A percentile compares a stretch with the other conserved stretches of the same genome.
These are phyloP conservation scores for Eonycteris spelaea DNA, from an alignment of 2,113 vertebrate species.

Conservation along the genomic window DNA sequence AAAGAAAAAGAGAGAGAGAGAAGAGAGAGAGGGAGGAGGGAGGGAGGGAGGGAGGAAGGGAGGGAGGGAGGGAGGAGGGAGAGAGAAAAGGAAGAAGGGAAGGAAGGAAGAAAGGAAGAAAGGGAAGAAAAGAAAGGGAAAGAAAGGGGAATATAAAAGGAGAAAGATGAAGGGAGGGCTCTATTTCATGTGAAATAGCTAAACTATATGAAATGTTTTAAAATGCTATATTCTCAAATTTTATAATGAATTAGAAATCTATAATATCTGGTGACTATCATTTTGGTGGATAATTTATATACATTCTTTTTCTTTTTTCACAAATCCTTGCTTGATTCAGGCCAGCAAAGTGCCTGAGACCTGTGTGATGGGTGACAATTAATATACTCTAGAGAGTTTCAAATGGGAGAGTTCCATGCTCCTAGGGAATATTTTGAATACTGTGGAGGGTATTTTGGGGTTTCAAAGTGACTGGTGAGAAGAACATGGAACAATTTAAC, in stretches of 20 bases:
- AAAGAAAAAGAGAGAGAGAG: neutral
- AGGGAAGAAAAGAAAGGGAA: accelerated
- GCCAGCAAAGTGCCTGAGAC: neutral
- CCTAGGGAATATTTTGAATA: neutral
- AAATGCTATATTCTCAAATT: neutral
- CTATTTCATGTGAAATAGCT: neutral
- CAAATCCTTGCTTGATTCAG: neutral
- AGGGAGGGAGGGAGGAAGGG: too few relatives aligned
- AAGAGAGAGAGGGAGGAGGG: accelerated
- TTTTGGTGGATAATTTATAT: neutral
- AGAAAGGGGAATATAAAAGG: neutral
- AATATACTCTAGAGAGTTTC: neutral
- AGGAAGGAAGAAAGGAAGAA: too few relatives aligned
- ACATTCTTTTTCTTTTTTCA: neutral
- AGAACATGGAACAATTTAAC: neutral
- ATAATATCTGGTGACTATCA: neutral
- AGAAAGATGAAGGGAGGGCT: neutral
- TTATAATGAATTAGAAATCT: neutral
- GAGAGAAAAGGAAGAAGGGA: accelerated
- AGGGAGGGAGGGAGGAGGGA: neutral
- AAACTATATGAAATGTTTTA: neutral
- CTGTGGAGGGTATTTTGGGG: neutral
- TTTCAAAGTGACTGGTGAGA: neutral
- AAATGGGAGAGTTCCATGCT: neutral
- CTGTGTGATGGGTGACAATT: neutral